Evolutionary conservation across 2,888 invertebrate species (phyloP).

Genomic region (Pseudococcus jackbeardsleyi): DNA sequence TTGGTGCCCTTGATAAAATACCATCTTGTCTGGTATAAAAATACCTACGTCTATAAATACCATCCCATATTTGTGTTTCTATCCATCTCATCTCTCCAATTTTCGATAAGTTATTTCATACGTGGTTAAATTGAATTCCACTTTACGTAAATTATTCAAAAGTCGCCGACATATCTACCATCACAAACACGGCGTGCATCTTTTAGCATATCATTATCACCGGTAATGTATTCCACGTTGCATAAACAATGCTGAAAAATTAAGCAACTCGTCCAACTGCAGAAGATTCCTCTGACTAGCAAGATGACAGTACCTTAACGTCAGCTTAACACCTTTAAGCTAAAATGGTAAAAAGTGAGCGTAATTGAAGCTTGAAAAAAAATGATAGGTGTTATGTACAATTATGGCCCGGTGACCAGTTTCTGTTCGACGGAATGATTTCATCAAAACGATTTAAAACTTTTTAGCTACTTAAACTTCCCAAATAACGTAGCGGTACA

Average conservation of each 20-base stretch:
- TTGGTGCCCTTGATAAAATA: no score
- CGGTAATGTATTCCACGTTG: constrained; percentile 3
- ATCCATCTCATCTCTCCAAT: neutral
- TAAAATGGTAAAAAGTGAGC: neutral
- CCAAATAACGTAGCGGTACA: constrained; percentile 35
- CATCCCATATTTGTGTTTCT: neutral
- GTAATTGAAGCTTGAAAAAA: neutral
- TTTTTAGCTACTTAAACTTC: constrained; percentile 22
- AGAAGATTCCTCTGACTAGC: neutral
- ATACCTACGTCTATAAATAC: no score
- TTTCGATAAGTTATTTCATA: neutral
- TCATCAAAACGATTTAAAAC: constrained; percentile 21
- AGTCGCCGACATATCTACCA: constrained; percentile 5
- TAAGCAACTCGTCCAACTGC: neutral
- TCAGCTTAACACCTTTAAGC: neutral
- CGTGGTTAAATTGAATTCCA: neutral
- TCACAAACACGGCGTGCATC: neutral
- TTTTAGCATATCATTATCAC: constrained; percentile 12
- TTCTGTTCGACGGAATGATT: constrained; percentile 3
- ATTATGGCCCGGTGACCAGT: neutral
- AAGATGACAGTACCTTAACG: neutral
- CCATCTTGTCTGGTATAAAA: no score
- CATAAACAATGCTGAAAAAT: constrained; percentile 49
- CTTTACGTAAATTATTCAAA: constrained; percentile 27
- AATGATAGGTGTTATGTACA: neutral